Base-by-base conservation (phyloP, 1,140 invertebrate species). In the Dinothrombium tinctorium region DNA sequence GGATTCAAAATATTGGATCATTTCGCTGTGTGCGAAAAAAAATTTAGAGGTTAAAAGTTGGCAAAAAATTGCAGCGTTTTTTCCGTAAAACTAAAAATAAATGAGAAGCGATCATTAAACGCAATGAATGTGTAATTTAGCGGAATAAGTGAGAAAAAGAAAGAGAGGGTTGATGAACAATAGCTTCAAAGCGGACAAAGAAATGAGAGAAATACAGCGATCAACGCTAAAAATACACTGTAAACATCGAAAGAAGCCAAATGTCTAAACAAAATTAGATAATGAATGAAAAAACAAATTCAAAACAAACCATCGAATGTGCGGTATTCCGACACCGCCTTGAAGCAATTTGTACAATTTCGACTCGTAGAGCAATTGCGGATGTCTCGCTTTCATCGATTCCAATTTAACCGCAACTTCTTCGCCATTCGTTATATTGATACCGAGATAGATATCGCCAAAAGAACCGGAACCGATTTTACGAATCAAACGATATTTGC, bases 401-500 rank as follows among this genome's bases (percentile, higher is more conserved):
- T 95, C 89, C 54, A 95, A 66, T 62, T 96, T 96, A 21, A 95
- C 80, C 51, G 89, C 89, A 37, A 95, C 87, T 68, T 94, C 86
- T 40, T 94, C 89, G 60, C 87, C 89, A 72, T 84, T 90, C 54
- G 74, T 69, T 54, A 87, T 73, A 67, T 92, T 94, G 60, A 94
- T 87, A 47, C 81, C 87, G 51, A 98, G 68, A 62, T 90, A 98
- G 58, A 98, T 96, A 62, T 96, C 90, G 56, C 92, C 92, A 65
- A 98, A 98, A 2, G 89, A 96, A 51, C 92, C 92, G 59, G 84
- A 90, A 58, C 82, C 92, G 55, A 98, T 95, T 69, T 94, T 95
- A 50, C 89, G 69, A 52, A 92, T 74, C 51, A 98, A 69, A 56
- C 84, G 74, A 63, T 95, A 98, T 63, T 89, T 89, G 52, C 73